Evolutionary conservation across 2,888 invertebrate species (phyloP).

Genomic region (Pollenia griseotomentosa): DNA sequence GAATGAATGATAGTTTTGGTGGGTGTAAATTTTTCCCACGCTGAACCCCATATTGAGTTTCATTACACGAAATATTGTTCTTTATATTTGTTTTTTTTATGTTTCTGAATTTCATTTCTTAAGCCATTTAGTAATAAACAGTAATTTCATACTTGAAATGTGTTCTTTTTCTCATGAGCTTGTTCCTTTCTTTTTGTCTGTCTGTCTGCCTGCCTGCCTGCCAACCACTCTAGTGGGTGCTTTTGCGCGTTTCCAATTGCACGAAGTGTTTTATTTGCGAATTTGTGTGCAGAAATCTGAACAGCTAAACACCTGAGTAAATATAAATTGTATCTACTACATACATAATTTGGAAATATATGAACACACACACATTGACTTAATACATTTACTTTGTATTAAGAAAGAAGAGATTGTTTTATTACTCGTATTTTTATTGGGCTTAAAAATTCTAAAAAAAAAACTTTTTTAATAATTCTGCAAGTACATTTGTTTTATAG

Average conservation of each 20-base stretch:
- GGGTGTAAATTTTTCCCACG: conserved; percentile 72
- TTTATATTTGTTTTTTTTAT: not conserved
- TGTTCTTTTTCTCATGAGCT: conserved; percentile 43
- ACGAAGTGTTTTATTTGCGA: conserved; percentile 2
- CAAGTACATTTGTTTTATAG: conserved; percentile 54
- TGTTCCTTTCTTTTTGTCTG: not conserved
- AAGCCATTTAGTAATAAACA: conserved; percentile 36
- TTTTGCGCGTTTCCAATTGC: conserved; percentile 57
- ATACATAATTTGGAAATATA: not conserved
- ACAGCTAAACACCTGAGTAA: conserved; percentile 64
- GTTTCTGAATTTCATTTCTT: conserved; percentile 51
- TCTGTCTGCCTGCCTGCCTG: conserved; percentile 8
- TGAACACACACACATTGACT: not conserved
- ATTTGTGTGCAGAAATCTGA: conserved; percentile 47
- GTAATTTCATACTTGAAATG: conserved; percentile 54
- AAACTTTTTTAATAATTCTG: not conserved
- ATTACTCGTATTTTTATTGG: conserved; percentile 47
- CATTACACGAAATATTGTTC: conserved; percentile 25
- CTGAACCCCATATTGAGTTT: conserved; percentile 66
- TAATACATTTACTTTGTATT: conserved; percentile 1
- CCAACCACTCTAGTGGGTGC: conserved; percentile 64
- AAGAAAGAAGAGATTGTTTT: conserved; percentile 64
- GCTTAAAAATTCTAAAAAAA: conserved; percentile 29
- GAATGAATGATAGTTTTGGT: conserved; percentile 51
- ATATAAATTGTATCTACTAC: conserved; percentile 64